Base-by-base conservation (phyloP, 2,797 vertebrate species). In the Garrulus glandarius region DNA sequence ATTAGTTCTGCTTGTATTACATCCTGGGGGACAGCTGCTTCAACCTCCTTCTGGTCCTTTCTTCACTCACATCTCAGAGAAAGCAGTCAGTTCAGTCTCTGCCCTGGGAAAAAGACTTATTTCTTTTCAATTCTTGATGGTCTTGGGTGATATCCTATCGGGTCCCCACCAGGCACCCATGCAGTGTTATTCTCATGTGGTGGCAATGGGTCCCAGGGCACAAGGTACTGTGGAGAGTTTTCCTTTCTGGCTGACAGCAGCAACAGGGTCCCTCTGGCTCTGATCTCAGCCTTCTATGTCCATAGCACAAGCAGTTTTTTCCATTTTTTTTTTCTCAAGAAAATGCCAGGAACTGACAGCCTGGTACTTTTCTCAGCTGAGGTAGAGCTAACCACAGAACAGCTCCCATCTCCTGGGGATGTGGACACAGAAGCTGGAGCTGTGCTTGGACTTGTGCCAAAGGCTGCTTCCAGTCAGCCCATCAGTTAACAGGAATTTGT, bases 371-470 rank as follows among this genome's bases (percentile, higher is more conserved):
- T 70, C 68, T 89, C 44, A 60, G 34, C 30, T 56, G 71, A 80
- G 37, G 60, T 4, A 74, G 78, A 67, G 34, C 49, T 89, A 53
- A 85, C 79, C 41, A 0, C 94, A 91, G 59, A 53, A 22, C 24
- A 71, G 37, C 11, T 2, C 44, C 14, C 0, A 0, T 60, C 37
- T 70, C 43, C 74, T 0, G 12, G 50, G 24, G 32, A 18, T 56
- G 44, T 4, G 5, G 60, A 34, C 0, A 3, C 26, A 84, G 76
- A 49, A 87, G 27, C 32, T 89, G 78, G 55, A 90, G 77, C 27
- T 0, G 0, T 44, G 39, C 37, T 57, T 87, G 91, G 71, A 50
- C 27, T 24, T 10, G 14, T 29, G 76, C 87, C 15, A 4, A 67
- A 64, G 46, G 30, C 65, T 68, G 49, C 27, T 94, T 91, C 93